Evolutionary conservation across 2,888 invertebrate genomes (phyloP).

Genomic region (Drosophila longiperda): DNA sequence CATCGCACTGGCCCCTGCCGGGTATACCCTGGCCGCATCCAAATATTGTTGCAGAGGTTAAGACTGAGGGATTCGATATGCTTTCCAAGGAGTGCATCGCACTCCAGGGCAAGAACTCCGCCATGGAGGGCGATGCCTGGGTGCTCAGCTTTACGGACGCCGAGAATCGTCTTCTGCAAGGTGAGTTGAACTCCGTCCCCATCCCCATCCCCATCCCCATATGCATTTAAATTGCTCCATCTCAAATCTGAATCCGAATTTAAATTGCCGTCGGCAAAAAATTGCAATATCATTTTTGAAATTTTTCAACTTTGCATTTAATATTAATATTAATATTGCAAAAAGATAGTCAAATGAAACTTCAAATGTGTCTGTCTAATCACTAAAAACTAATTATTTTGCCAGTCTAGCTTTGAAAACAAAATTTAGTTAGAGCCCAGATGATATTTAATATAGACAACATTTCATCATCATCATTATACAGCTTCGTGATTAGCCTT

Average conservation of each 20-base stretch:
- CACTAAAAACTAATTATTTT: neutral
- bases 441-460: neutral
- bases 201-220: neutral
- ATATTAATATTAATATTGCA: neutral
- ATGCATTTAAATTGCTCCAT: neutral
- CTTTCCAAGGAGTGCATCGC: constrained; percentile 94
- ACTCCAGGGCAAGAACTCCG: constrained; percentile 93
- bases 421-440: neutral
- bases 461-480: too few relatives aligned
- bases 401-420: neutral
- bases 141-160: constrained; percentile 96
- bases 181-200: too few relatives aligned
- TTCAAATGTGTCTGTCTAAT: neutral
- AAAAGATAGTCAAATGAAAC: neutral
- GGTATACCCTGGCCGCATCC: constrained; percentile 97
- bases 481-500: neutral
- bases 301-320: neutral
- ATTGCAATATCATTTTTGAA: neutral
- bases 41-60: constrained; percentile 95
- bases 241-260: neutral
- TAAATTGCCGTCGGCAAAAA: constrained; percentile 55
- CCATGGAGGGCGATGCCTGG: constrained; percentile 99
- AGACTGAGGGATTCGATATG: constrained; percentile 97
- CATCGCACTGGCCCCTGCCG: constrained; percentile 96
- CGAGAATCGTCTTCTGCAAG: constrained; percentile 94